Conservation (phyloP, 1,140 invertebrate species). For the Xylocopa sonorina region DNA sequence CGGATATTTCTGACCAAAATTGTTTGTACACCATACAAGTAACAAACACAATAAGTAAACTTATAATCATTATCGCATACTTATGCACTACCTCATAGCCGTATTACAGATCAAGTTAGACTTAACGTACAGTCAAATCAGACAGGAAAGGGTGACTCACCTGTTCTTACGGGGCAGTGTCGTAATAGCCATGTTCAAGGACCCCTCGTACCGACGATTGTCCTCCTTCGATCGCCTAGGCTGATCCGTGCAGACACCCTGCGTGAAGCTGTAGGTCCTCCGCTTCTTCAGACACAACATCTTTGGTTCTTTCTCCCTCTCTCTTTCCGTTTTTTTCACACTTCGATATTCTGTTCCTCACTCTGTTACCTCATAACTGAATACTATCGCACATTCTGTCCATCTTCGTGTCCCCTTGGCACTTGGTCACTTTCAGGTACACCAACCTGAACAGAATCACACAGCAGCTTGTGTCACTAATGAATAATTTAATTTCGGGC, state of each 20-base stretch:
- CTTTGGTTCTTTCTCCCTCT: constrained; percentile 32
- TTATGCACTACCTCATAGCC: too few species aligned
- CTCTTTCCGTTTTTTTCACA: neutral
- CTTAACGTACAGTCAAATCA: constrained; percentile 23
- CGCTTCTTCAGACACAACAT: constrained; percentile 75
- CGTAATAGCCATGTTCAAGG: constrained; percentile 69
- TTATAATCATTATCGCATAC: too few species aligned
- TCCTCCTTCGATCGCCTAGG: constrained; percentile 61
- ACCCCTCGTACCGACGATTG: constrained; percentile 63
- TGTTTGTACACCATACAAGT: too few species aligned
- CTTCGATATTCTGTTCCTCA: neutral
- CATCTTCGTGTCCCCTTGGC: neutral
- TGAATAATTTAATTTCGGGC: too few species aligned
- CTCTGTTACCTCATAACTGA: constrained; percentile 36
- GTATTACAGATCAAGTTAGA: neutral
- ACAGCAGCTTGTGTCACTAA: neutral
- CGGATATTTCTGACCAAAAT: too few species aligned
- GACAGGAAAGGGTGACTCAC: constrained; percentile 60
- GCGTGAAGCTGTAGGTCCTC: constrained; percentile 74
- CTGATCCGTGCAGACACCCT: constrained; percentile 65
- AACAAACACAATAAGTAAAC: too few species aligned
- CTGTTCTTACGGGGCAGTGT: constrained; percentile 70
- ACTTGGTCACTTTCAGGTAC: neutral
- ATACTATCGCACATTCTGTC: constrained; percentile 6
- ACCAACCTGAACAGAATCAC: constrained; percentile 21